These are phyloP conservation scores for Simalia tracyae DNA, from an alignment of 2,797 vertebrate species.

Conservation along the genomic window DNA sequence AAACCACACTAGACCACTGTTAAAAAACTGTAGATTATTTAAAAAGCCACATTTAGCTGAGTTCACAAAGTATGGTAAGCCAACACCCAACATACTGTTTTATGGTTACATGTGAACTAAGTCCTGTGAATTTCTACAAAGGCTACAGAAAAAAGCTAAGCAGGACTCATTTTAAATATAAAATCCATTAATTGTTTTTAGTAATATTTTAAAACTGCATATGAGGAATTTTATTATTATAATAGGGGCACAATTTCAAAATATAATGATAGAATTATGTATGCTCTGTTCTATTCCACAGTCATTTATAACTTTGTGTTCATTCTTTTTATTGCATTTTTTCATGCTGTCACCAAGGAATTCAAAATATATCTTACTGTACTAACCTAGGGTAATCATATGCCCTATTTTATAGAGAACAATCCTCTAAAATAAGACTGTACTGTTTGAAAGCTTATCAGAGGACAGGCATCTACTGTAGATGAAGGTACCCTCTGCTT, in stretches of 20 bases:
- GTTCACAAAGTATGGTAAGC: no score
- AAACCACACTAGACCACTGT: background rate
- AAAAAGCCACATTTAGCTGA: no score
- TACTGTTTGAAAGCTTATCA: background rate
- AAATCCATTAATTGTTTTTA: background rate
- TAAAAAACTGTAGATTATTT: no score
- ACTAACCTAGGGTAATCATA: background rate
- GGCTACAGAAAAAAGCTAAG: background rate
- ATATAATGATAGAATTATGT: background rate
- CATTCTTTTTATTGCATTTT: background rate
- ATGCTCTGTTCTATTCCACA: background rate
- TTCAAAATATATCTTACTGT: background rate
- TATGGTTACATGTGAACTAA: background rate
- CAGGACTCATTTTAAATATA: background rate
- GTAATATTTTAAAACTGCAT: background rate
- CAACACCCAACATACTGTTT: background rate
- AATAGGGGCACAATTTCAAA: background rate
- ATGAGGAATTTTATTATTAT: background rate
- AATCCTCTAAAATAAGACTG: background rate
- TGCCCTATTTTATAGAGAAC: background rate
- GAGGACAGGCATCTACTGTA: background rate
- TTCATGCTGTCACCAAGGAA: constrained; percentile 13
- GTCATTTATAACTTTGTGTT: background rate
- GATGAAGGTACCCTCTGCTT: background rate
- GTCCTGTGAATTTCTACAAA: background rate